These are phyloP conservation scores for Coluber constrictor DNA, from an alignment of 2,797 vertebrate species.

Conservation along the genomic window DNA sequence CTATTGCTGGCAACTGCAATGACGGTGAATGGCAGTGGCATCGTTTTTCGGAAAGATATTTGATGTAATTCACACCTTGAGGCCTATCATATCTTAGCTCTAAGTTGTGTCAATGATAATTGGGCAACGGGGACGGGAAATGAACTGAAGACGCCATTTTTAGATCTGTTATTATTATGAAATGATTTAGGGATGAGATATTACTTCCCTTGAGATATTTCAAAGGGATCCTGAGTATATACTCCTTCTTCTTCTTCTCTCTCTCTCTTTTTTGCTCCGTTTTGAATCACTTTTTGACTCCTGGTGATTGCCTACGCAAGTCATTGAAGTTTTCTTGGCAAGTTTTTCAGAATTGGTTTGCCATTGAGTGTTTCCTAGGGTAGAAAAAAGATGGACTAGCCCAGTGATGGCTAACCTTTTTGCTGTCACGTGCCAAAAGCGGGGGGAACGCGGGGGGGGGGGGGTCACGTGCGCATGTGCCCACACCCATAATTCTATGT, in stretches of 20 bases:
- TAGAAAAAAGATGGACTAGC: too few relatives aligned
- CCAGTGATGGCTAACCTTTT: too few relatives aligned
- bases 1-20: background rate
- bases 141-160: background rate
- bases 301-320: background rate
- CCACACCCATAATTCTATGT: too few relatives aligned
- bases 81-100: background rate
- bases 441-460: too few relatives aligned
- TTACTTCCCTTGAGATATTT: background rate
- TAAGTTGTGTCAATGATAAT: background rate
- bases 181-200: background rate
- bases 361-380: too few relatives aligned
- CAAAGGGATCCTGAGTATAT: background rate
- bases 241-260: background rate
- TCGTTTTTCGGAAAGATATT: background rate
- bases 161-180: background rate
- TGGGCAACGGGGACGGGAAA: background rate
- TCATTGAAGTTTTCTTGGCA: background rate
- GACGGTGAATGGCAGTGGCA: background rate
- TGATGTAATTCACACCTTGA: background rate
- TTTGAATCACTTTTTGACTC: background rate
- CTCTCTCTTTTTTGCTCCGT: background rate
- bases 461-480: too few relatives aligned
- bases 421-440: too few relatives aligned
- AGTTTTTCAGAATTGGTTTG: too few relatives aligned